A percentile compares a stretch with the other conserved stretches of the same genome.
Evolutionary conservation across 1,140 invertebrate genomes (phyloP).

Genomic region (Calycopis cecrops): DNA sequence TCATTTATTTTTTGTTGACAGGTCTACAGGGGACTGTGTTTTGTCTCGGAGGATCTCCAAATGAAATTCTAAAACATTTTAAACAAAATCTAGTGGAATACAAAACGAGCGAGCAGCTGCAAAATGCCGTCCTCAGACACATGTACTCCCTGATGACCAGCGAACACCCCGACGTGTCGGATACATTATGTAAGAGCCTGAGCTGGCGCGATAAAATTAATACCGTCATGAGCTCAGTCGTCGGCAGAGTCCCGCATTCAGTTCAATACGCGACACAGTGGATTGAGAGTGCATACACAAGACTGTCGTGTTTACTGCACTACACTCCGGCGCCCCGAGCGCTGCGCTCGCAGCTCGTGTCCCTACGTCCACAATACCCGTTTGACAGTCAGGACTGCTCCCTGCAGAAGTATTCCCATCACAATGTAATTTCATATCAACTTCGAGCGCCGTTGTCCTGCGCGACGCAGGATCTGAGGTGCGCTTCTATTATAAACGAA

Average conservation of each 20-base stretch:
- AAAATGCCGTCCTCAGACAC: conserved; percentile 35
- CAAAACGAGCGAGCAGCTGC: conserved; percentile 33
- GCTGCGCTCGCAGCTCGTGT: conserved; percentile 35
- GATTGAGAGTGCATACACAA: conserved; percentile 33
- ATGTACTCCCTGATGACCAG: conserved; percentile 35
- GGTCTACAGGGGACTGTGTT: conserved; percentile 47
- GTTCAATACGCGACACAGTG: conserved; percentile 41
- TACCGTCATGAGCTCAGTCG: conserved; percentile 28
- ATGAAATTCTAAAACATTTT: conserved; percentile 31
- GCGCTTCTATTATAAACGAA: conserved; percentile 42
- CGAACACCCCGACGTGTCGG: conserved; percentile 16
- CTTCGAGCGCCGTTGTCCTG: conserved; percentile 30
- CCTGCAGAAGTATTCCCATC: conserved; percentile 20
- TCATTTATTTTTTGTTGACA: conserved; percentile 14
- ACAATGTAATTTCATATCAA: no score
- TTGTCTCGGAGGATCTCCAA: conserved; percentile 40
- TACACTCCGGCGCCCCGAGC: conserved; percentile 22
- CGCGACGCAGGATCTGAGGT: conserved; percentile 36
- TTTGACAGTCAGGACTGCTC: not conserved
- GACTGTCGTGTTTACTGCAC: conserved; percentile 25
- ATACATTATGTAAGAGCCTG: conserved; percentile 13
- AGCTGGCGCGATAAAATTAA: conserved; percentile 42
- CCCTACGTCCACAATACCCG: conserved; percentile 18
- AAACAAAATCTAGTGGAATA: conserved; percentile 30
- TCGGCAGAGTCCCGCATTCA: conserved; percentile 39